These are phyloP conservation scores for Rotaria sp. DNA, from an alignment of 2,888 invertebrate genomes.

Conservation along the genomic window DNA sequence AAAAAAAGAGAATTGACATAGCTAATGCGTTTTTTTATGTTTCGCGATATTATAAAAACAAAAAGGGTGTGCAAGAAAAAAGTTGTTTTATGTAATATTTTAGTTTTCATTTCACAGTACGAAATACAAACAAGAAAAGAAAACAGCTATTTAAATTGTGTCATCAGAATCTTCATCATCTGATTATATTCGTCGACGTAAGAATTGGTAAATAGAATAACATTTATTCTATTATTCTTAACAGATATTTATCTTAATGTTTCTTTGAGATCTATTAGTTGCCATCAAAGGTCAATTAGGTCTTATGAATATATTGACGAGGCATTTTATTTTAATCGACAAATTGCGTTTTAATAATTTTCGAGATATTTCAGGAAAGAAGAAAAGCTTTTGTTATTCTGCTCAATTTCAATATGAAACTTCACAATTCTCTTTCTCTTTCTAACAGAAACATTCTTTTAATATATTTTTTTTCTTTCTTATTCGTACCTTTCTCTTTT, in stretches of 20 bases:
- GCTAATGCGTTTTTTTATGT: background rate
- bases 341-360: too few species aligned
- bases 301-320: background rate
- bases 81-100: background rate
- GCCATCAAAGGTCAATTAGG: background rate
- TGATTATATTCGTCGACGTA: background rate
- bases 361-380: too few species aligned
- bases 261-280: too few species aligned
- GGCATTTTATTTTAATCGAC: too few species aligned
- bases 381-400: too few species aligned
- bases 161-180: background rate
- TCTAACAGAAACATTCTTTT: background rate
- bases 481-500: background rate
- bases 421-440: background rate
- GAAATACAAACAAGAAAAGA: background rate
- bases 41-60: background rate
- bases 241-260: too few species aligned
- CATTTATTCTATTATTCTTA: background rate
- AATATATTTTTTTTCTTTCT: background rate
- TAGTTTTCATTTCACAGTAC: background rate
- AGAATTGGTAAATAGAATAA: background rate
- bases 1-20: background rate
- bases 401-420: too few species aligned
- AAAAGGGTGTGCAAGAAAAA: background rate
- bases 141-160: background rate